Conservation (phyloP, 1,140 invertebrate genomes). For the Scaptomyza pallida region DNA sequence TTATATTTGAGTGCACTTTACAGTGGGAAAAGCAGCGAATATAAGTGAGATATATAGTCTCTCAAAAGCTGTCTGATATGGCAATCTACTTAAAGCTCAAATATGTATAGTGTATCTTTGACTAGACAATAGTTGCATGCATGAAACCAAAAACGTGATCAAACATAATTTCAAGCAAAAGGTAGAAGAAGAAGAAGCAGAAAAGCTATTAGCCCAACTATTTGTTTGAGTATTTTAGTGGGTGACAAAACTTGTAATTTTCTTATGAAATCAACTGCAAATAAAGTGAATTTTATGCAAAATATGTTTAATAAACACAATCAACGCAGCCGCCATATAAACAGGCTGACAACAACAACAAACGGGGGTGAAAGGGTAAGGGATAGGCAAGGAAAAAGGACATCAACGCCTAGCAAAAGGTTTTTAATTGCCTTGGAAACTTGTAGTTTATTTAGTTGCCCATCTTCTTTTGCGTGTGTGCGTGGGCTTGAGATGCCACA, state of each 20-base stretch:
- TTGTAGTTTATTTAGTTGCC: conserved; percentile 22
- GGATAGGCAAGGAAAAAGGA: conserved; percentile 47
- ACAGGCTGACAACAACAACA: conserved; percentile 32
- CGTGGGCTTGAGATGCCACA: conserved; percentile 56
- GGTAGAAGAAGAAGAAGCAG: conserved; percentile 48
- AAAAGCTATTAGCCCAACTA: conserved; percentile 56
- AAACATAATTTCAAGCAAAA: conserved; percentile 73
- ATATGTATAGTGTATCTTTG: no score
- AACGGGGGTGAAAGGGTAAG: conserved; percentile 57
- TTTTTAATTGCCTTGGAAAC: conserved; percentile 75
- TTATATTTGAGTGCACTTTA: background rate
- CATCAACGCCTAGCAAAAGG: conserved; percentile 67
- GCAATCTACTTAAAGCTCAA: background rate
- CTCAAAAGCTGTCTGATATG: no score
- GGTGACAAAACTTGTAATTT: conserved; percentile 64
- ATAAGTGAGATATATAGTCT: background rate
- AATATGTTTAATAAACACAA: conserved; percentile 82
- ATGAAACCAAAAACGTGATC: conserved; percentile 65
- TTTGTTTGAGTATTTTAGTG: background rate
- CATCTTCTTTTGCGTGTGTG: conserved; percentile 11
- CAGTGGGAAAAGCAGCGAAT: background rate
- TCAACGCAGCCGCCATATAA: conserved; percentile 35
- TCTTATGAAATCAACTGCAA: conserved; percentile 79
- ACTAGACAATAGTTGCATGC: no score
- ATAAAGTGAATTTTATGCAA: conserved; percentile 80